Conservation (phyloP, 2,113 vertebrate species). For the Oreochromis niloticus region DNA sequence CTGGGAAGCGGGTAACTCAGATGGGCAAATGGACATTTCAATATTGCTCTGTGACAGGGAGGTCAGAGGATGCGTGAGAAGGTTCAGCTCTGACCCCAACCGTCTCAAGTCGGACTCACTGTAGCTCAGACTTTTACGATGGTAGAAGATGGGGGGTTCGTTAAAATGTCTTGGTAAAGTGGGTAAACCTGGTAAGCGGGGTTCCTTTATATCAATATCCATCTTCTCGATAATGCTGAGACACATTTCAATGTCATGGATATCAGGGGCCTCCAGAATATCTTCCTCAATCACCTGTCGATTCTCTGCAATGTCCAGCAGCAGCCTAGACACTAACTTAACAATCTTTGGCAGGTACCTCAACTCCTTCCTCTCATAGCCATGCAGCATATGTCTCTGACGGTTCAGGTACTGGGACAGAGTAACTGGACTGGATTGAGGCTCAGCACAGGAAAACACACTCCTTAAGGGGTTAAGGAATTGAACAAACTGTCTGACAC, state of each 20-base stretch:
- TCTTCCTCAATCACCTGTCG: slow-evolving; percentile 81
- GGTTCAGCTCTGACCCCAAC: slow-evolving; percentile 72
- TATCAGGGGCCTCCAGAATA: slow-evolving; percentile 74
- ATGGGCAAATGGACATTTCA: slow-evolving; percentile 2
- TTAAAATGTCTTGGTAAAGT: slow-evolving; percentile 70
- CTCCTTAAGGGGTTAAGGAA: slow-evolving; percentile 86
- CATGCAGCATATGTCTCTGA: slow-evolving; percentile 89
- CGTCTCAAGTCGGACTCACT: slow-evolving; percentile 88
- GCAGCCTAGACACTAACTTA: slow-evolving; percentile 80
- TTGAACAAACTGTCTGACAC: slow-evolving; percentile 85
- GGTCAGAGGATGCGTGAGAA: slow-evolving; percentile 71
- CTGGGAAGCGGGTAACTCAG: neutral
- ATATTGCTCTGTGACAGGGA: slow-evolving; percentile 52
- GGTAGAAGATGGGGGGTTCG: slow-evolving; percentile 76
- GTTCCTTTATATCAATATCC: slow-evolving; percentile 61
- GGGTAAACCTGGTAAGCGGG: slow-evolving; percentile 52
- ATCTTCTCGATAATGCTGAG: slow-evolving; percentile 64
- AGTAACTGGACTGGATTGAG: slow-evolving; percentile 77
- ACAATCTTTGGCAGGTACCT: slow-evolving; percentile 88
- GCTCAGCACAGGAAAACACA: slow-evolving; percentile 83
- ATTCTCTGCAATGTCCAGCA: slow-evolving; percentile 87
- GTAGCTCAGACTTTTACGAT: slow-evolving; percentile 85
- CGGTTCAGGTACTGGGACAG: slow-evolving; percentile 87
- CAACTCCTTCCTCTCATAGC: slow-evolving; percentile 85
- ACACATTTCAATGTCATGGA: slow-evolving; percentile 78